Evolutionary conservation across 2,113 vertebrate species (phyloP).

Genomic region (Panthera uncia): DNA sequence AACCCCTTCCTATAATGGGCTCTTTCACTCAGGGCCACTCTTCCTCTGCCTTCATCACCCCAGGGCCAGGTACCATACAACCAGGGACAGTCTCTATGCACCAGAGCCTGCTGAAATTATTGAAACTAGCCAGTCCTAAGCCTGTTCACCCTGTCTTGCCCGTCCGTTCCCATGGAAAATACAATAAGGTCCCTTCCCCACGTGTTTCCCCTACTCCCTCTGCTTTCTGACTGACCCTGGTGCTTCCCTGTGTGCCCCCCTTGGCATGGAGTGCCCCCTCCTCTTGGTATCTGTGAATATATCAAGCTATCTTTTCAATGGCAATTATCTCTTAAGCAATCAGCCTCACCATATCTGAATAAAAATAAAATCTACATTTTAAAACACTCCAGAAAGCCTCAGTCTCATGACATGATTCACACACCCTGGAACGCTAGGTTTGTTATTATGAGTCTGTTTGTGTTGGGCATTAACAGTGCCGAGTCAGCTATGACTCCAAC

Average conservation of each 20-base stretch:
- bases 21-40: neutral
- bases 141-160: neutral
- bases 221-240: too few species aligned
- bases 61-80: neutral
- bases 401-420: neutral
- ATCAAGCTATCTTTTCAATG: neutral
- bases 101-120: neutral
- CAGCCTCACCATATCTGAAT: neutral
- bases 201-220: neutral
- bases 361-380: neutral
- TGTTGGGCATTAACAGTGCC: neutral
- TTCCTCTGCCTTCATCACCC: neutral
- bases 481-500: neutral
- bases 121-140: neutral
- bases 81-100: neutral
- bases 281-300: neutral
- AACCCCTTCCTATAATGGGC: neutral
- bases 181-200: rapidly evolving
- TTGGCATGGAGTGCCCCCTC: rapidly evolving
- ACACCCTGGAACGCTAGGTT: neutral
- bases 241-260: neutral
- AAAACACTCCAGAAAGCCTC: neutral
- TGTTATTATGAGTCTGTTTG: neutral
- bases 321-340: neutral
- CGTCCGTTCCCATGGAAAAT: neutral